phyloP scores from a whole-genome alignment of 2,888 invertebrate species.

The Tachina lurida region DNA sequence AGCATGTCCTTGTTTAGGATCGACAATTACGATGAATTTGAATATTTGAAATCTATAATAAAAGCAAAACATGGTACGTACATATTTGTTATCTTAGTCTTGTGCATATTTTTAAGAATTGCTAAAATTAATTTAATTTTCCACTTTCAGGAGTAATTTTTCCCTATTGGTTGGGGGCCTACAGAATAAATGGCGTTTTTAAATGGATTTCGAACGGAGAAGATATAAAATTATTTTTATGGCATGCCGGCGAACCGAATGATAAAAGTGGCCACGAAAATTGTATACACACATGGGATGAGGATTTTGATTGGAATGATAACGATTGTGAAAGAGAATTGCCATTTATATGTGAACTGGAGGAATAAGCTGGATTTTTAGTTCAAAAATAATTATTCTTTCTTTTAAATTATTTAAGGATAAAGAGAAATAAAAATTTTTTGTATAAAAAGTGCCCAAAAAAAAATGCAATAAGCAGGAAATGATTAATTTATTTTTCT shows the following conservation, averaged over 20 bases:
- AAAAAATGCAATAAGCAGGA: no score
- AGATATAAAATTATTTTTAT: constrained; percentile 48
- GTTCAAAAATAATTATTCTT: neutral
- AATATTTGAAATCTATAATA: constrained; percentile 56
- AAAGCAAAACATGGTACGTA: constrained; percentile 46
- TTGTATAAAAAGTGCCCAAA: no score
- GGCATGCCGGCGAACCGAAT: constrained; percentile 64
- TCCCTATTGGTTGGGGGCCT: constrained; percentile 62
- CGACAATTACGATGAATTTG: constrained; percentile 54
- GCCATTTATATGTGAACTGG: constrained; percentile 59
- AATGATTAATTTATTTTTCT: no score
- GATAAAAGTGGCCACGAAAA: constrained; percentile 57
- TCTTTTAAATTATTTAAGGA: neutral
- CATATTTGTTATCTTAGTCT: neutral
- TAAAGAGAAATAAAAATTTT: no score
- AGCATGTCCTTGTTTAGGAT: constrained; percentile 52
- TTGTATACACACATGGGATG: constrained; percentile 63
- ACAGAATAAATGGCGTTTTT: constrained; percentile 49
- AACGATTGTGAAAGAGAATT: constrained; percentile 59
- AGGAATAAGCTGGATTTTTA: constrained; percentile 3
- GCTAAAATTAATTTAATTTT: neutral
- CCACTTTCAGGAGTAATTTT: constrained; percentile 23
- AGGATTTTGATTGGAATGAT: constrained; percentile 64
- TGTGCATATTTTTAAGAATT: neutral
- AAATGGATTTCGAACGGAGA: constrained; percentile 51